Evolutionary conservation across 1,140 invertebrate species (phyloP).

Genomic region (Bombus waltoni): DNA sequence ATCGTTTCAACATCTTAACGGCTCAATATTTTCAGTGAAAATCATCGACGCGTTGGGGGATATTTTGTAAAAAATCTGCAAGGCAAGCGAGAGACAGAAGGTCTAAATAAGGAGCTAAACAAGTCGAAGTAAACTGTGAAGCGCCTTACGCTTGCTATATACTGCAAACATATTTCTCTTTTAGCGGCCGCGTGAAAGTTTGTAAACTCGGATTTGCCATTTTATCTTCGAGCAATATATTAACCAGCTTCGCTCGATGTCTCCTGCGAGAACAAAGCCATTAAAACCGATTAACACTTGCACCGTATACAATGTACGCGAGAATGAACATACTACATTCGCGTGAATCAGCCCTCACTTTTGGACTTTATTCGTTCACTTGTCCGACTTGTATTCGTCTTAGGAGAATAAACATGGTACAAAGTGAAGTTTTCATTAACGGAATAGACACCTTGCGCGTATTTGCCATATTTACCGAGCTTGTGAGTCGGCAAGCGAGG

Average conservation of each 20-base stretch:
- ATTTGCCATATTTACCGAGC: background rate
- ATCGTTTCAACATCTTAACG: too few relatives aligned
- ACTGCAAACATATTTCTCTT: background rate
- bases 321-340: background rate
- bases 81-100: background rate
- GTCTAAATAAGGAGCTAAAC: background rate
- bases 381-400: background rate
- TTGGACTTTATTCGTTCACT: background rate
- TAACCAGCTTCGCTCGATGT: background rate
- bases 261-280: background rate
- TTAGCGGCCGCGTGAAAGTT: background rate
- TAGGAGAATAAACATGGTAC: too few relatives aligned
- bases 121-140: background rate
- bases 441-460: background rate
- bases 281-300: background rate
- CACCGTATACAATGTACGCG: background rate
- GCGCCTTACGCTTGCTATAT: too few relatives aligned
- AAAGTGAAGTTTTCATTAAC: background rate
- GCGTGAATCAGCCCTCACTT: background rate
- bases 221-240: conserved; percentile 5
- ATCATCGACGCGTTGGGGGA: too few relatives aligned
- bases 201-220: conserved; percentile 3
- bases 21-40: background rate
- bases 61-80: background rate
- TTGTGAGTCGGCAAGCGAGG: background rate